These are phyloP conservation scores for Saccopteryx leptura DNA, from an alignment of 2,113 vertebrate species.

Conservation along the genomic window DNA sequence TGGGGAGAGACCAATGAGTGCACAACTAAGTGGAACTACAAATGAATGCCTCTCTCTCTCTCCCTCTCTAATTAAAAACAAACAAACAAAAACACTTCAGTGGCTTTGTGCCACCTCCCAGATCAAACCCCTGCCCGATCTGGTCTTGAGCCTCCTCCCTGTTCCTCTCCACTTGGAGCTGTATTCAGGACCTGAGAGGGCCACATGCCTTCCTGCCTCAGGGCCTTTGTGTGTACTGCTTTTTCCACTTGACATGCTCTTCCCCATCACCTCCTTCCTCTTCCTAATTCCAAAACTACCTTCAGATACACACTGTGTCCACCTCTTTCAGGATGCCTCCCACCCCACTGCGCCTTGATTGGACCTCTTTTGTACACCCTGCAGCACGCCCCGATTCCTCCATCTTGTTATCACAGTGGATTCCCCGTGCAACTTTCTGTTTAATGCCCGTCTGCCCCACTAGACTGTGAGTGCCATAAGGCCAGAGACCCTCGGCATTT, in stretches of 20 bases:
- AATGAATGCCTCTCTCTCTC: no score
- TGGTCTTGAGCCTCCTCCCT: not conserved
- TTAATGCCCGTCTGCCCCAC: not conserved
- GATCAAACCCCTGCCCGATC: accelerated
- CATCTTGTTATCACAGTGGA: accelerated
- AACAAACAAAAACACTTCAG: not conserved
- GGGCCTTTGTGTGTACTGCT: no score
- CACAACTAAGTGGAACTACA: no score
- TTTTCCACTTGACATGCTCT: not conserved
- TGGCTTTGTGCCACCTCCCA: not conserved
- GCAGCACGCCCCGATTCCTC: no score
- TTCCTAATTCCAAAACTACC: no score
- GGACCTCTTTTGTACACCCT: not conserved
- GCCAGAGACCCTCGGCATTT: not conserved
- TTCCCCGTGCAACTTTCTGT: not conserved
- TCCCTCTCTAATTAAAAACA: no score
- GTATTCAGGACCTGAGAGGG: not conserved
- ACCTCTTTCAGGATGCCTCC: not conserved
- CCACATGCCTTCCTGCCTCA: not conserved
- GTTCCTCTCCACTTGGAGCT: not conserved
- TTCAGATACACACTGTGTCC: not conserved
- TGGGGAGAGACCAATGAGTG: no score
- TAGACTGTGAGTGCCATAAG: not conserved
- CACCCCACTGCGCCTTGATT: not conserved
- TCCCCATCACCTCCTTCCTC: not conserved